These are phyloP conservation scores for Drosophila cognata DNA, from an alignment of 2,888 invertebrate genomes.

Conservation along the genomic window DNA sequence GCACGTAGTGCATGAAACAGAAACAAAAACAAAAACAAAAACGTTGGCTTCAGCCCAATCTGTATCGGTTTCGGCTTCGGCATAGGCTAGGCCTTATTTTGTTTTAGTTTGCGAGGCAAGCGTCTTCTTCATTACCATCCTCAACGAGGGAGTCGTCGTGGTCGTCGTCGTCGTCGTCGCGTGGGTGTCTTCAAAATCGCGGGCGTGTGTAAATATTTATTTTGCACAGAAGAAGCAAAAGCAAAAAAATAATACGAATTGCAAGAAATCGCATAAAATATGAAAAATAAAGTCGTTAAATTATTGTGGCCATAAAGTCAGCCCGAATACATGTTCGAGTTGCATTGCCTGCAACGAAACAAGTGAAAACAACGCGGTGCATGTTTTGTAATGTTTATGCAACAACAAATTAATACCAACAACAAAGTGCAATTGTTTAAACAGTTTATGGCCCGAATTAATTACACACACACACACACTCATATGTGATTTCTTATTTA, in stretches of 20 bases:
- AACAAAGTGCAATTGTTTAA: slow-evolving; percentile 59
- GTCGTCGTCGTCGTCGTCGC: slow-evolving; percentile 31
- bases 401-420: slow-evolving; percentile 30
- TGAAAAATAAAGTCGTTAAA: slow-evolving; percentile 61
- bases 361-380: slow-evolving; percentile 56
- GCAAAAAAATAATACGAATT: slow-evolving; percentile 4
- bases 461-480: slow-evolving; percentile 1
- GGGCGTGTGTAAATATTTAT: slow-evolving; percentile 60
- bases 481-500: slow-evolving; percentile 18
- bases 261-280: slow-evolving; percentile 12
- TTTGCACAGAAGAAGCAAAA: slow-evolving; percentile 14
- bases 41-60: slow-evolving; percentile 27
- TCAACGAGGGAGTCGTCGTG: slow-evolving; percentile 35
- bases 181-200: slow-evolving; percentile 52
- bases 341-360: slow-evolving; percentile 28
- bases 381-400: slow-evolving; percentile 70
- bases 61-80: slow-evolving; percentile 10
- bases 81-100: slow-evolving; percentile 27
- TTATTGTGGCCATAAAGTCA: slow-evolving; percentile 43
- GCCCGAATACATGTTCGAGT: slow-evolving; percentile 37
- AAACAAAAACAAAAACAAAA: neutral
- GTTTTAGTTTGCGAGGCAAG: slow-evolving; percentile 41
- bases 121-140: slow-evolving; percentile 34
- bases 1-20: slow-evolving; percentile 14
- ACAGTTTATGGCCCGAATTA: slow-evolving; percentile 52